Evolutionary conservation across 2,113 vertebrate species (phyloP).

Genomic region (Alligator mississippiensis): DNA sequence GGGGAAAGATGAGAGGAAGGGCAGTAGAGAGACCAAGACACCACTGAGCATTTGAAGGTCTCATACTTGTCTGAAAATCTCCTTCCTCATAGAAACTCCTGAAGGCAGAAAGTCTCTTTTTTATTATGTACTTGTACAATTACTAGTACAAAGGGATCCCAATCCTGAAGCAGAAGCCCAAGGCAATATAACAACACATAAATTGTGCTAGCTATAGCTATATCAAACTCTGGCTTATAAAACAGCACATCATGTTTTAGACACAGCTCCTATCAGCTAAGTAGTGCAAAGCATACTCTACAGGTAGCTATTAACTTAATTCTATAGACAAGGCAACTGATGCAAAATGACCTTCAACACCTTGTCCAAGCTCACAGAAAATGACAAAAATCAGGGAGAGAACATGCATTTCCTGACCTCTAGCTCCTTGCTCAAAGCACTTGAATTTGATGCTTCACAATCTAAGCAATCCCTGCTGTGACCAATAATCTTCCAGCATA

Average conservation of each 20-base stretch:
- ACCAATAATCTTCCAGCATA: rapidly evolving
- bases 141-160: neutral
- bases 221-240: neutral
- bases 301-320: neutral
- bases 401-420: neutral
- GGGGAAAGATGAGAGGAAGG: neutral
- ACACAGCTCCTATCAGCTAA: neutral
- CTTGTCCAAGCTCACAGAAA: neutral
- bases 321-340: neutral
- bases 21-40: neutral
- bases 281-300: neutral
- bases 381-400: neutral
- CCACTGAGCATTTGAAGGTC: neutral
- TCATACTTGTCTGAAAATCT: neutral
- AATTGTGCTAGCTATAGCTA: neutral
- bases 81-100: neutral
- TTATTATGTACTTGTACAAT: neutral
- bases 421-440: neutral
- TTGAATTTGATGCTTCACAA: neutral
- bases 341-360: rapidly evolving
- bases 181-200: neutral
- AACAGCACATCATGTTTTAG: neutral
- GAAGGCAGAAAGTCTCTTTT: neutral
- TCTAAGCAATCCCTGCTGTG: neutral
- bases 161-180: rapidly evolving